Conservation (phyloP, 2,888 invertebrate genomes). For the Psococerastis gibbosa region DNA sequence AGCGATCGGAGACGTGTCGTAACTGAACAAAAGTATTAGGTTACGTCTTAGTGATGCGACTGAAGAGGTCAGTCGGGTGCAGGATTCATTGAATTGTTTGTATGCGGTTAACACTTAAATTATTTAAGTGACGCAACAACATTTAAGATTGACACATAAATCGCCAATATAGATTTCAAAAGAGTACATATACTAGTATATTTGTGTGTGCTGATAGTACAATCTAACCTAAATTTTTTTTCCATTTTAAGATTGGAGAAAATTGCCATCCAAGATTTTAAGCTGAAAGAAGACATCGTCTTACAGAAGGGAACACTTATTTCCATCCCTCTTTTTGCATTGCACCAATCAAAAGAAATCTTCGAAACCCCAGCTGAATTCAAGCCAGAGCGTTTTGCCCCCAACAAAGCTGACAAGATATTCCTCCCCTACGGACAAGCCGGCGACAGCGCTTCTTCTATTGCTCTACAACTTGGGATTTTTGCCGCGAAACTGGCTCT, state of each 20-base stretch:
- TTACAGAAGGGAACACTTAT: slow-evolving; percentile 15
- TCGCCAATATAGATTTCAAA: no score
- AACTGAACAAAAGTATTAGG: no score
- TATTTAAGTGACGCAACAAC: no score
- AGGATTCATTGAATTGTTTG: no score
- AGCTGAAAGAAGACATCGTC: slow-evolving; percentile 13
- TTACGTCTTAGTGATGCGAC: no score
- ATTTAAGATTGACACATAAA: no score
- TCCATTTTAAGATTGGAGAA: slow-evolving; percentile 17
- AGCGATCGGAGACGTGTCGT: no score
- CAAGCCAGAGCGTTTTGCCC: slow-evolving; percentile 17
- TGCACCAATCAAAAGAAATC: slow-evolving; percentile 16
- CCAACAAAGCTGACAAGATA: slow-evolving; percentile 14
- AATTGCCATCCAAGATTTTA: slow-evolving; percentile 13
- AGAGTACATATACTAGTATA: no score
- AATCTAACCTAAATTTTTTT: no score
- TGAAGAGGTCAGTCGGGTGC: no score
- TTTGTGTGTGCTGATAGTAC: no score
- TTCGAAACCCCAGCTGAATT: slow-evolving; percentile 17
- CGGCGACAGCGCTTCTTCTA: slow-evolving; percentile 14
- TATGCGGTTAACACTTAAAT: no score
- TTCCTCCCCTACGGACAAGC: slow-evolving; percentile 17
- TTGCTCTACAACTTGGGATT: slow-evolving; percentile 15
- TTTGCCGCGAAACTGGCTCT: slow-evolving; percentile 16
- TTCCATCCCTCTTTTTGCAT: slow-evolving; percentile 16